Evolutionary conservation across 1,140 invertebrate species (phyloP).

Genomic region (Wasmannia auropunctata): DNA sequence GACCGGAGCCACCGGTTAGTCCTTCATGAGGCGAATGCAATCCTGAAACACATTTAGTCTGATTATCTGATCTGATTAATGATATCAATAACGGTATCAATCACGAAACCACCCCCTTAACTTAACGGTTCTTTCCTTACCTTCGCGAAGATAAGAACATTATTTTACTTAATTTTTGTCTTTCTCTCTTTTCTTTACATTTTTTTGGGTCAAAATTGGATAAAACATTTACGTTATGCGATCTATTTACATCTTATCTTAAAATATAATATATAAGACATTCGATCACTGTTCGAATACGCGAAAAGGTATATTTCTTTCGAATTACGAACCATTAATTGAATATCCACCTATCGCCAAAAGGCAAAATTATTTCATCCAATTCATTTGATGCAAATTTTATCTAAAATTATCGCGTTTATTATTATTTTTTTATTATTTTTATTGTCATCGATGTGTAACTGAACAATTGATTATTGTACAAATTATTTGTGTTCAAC

Average conservation of each 20-base stretch:
- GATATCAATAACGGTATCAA: too few relatives aligned
- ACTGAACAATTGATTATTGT: background rate
- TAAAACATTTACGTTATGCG: background rate
- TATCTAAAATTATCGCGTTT: background rate
- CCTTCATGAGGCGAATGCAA: constrained; percentile 87
- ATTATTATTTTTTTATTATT: background rate
- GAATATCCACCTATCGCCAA: background rate
- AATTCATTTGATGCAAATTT: background rate
- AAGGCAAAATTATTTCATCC: background rate
- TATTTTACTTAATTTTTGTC: background rate
- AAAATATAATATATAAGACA: background rate
- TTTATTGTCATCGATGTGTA: background rate
- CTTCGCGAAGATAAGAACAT: constrained; percentile 1
- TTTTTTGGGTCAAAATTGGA: constrained; percentile 17
- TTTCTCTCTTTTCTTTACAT: background rate
- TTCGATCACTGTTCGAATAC: background rate
- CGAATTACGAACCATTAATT: background rate
- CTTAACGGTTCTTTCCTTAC: constrained; percentile 50
- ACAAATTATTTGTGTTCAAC: constrained; percentile 17
- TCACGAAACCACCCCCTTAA: constrained; percentile 80
- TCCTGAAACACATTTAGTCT: constrained; percentile 84
- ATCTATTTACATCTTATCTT: background rate
- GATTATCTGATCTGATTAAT: constrained; percentile 47
- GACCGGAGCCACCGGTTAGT: constrained; percentile 89
- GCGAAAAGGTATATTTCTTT: background rate